Base-by-base conservation (phyloP, 1,140 invertebrate species). In the Hyles euphorbiae region DNA sequence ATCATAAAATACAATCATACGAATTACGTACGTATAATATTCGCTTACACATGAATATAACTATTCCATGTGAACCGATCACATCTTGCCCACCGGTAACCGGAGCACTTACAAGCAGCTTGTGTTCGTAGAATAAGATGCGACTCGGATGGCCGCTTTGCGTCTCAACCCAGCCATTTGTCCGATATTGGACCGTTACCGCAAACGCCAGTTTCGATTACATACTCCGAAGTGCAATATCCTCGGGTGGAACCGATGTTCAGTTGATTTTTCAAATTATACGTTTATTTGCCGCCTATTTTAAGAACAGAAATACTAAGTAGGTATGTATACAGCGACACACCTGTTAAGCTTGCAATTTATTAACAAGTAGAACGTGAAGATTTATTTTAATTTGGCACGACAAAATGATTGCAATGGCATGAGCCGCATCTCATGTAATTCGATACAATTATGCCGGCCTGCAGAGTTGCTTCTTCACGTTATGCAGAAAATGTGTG, bases 121-220 rank as follows among this genome's bases (percentile, higher is more conserved):
- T 74, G 61, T 60, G 69, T 67, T 67, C 58, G 53, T 57, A 54
- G 61, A 72, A 76, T 69, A 65, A 71, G 68, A 79, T 75, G 76
- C 72, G 68, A 67, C 72, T 67, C 69, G 54, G 68, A 79, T 78
- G 71, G 76, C 71, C 76, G 75, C 68, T 77, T 72, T 74, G 78
- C 60, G 71, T 68, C 76, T 50, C 70, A 49, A 63, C 64, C 55
- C 53, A 58, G 65, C 69, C 72, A 72, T 78, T 76, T 60, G 65
- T 67, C 67, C 65, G 68, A 72, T 72, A 81, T 81, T 77, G 76
- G 66, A 70, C 74, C 67, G 66, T 69, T 69, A 77, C 56, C 56
- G 63, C 58, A 61, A 52, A 62, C 60, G 67, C 59, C 63, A 65
- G 59, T 60, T 66, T 66, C 63, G 53, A 67, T 65, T 68, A 67